phyloP scores from a whole-genome alignment of 2,888 invertebrate genomes.

The Campoplex nolae region DNA sequence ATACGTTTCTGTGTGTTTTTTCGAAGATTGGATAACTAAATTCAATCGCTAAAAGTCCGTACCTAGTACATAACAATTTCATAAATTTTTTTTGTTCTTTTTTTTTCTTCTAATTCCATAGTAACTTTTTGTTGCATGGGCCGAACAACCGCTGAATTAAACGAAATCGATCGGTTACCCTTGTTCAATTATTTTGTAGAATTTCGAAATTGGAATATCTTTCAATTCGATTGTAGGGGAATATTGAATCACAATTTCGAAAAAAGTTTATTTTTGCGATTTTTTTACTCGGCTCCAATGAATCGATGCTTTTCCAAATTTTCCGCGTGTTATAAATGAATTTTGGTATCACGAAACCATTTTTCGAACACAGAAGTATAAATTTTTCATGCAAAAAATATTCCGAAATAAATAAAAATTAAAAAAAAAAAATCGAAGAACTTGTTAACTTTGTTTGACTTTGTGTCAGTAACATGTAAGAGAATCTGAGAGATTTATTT shows the following conservation, averaged over 20 bases:
- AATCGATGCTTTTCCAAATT: not conserved
- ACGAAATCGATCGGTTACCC: slow-evolving; percentile 10
- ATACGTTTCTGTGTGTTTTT: not conserved
- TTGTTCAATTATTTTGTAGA: slow-evolving; percentile 3
- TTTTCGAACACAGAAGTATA: too few relatives aligned
- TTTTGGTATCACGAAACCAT: too few relatives aligned
- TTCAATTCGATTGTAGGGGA: not conserved
- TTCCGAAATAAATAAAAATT: too few relatives aligned
- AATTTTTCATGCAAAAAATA: too few relatives aligned
- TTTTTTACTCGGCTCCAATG: not conserved
- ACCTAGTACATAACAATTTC: slow-evolving; percentile 53
- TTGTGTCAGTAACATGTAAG: too few relatives aligned
- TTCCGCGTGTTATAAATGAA: not conserved
- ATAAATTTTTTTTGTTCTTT: slow-evolving; percentile 43
- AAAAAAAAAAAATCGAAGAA: not conserved
- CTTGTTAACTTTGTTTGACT: too few relatives aligned
- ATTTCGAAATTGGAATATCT: slow-evolving; percentile 35
- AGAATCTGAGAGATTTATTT: too few relatives aligned
- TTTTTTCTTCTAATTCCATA: slow-evolving; percentile 14
- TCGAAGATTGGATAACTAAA: slow-evolving; percentile 36
- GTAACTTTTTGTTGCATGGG: slow-evolving; percentile 49
- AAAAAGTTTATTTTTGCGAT: not conserved
- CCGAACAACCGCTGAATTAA: slow-evolving; percentile 15
- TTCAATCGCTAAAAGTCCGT: slow-evolving; percentile 48
- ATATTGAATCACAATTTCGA: slow-evolving; percentile 30